Base-by-base conservation (phyloP, 2,113 vertebrate genomes). In the Hyperopisus bebe region DNA sequence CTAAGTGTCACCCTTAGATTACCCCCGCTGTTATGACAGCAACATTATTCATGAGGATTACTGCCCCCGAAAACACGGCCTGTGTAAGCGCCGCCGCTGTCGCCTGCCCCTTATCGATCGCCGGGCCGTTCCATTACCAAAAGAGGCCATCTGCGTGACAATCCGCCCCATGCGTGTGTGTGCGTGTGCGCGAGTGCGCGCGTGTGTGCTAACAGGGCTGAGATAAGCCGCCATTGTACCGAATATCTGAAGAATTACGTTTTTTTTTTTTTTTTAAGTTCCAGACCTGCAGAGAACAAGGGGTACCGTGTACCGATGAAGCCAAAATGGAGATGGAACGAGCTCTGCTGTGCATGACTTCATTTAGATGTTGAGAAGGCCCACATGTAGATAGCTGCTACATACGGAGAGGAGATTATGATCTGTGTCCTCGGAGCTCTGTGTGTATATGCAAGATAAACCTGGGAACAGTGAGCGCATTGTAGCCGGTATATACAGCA, bases 11-110 rank as follows among this genome's bases (percentile, higher is more conserved):
- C 97, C 97, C 94, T 97, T 97, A 96, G 97, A 98, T 98, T 97
- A 97, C 97, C 96, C 96, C 93, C 24, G 93, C 96, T 97, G 96
- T 98, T 99, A 99, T 99, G 98, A 98, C 98, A 98, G 97, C 95
- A 93, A 95, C 97, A 97, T 99, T 97, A 97, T 97, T 98, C 98
- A 98, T 96, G 96, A 96, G 96, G 97, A 97, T 96, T 95, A 96
- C 95, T 95, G 95, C 93, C 94, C 93, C 91, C 91, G 93, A 83
- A 92, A 93, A 96, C 95, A 94, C 94, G 93, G 93, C 95, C 95
- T 94, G 94, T 93, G 92, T 95, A 91, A 95, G 95, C 91, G 91
- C 91, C 93, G 9, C 10, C 35, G 35, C 15, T 90, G 93, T 94
- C 95, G 95, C 94, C 94, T 92, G 94, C 93, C 95, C 94, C 94